Base-by-base conservation (phyloP, 2,888 invertebrate genomes). In the Serripes groenlandicus region DNA sequence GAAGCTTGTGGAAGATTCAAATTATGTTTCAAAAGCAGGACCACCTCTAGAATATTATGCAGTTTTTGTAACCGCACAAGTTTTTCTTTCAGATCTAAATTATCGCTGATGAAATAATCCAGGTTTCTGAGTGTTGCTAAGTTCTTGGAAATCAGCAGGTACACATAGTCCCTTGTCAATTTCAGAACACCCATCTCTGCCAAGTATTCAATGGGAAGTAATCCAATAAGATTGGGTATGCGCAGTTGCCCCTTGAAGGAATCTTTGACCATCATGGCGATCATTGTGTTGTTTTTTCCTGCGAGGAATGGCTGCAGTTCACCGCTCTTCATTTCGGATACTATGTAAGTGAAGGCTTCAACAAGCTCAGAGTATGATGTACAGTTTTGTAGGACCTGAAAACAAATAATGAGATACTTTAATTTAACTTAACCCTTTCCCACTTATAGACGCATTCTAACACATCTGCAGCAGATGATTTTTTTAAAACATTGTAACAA, bases 171-270 rank as follows among this genome's bases (percentile, higher is more conserved):
- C 32, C 90, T 83, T 0, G 85, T 81, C 11, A 93, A 80, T 75
- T 93, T 93, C 83, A 92, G 92, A 5, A 90, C 54, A 3, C 93
- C 93, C 42, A 93, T 91, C 81, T 93, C 93, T 15, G 90, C 91
- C 2, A 93, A 79, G 21, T 93, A 88, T 34, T 87, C 84, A 9
- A 93, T 81, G 3, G 93, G 91, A 54, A 86, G 82, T 7, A 85
- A 68, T 18, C 92, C 92, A 7, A 82, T 81, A 37, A 92, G 79
- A 42, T 87, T 78, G 1, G 91, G 91, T 18, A 83, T 75, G 9
- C 89, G 76, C 52, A 92, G 83, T 64, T 90, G 89, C 18, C 90
- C 90, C n/a, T 83, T 75, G 86, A 90, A 92, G 0, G 92, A 92
- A 62, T 91, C 90, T 5, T 90, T 85, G 11, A 93, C 90, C 76